Base-by-base conservation (phyloP, 2,888 invertebrate genomes). In the Euclidia mi region DNA sequence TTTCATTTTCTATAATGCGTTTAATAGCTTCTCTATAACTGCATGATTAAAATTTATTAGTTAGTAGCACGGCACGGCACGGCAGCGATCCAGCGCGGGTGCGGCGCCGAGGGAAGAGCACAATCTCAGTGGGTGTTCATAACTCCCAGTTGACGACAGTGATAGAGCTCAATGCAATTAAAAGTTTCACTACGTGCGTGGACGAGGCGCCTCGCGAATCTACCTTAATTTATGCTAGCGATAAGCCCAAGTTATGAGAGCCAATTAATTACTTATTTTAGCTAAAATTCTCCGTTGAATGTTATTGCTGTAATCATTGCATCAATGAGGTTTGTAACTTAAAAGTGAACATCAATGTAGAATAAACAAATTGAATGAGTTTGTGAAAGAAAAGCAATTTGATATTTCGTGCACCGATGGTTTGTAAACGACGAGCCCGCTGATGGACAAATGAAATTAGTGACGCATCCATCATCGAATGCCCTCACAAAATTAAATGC, bases 141-240 rank as follows among this genome's bases (percentile, higher is more conserved):
- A 90, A 88, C 89, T 88, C 86, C 75, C 80, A 80, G 91, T 88
- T 89, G 92, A 88, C 91, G 90, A 88, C 91, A 88, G 87, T 91
- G 92, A 93, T 92, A 90, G 91, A 91, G 88, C 89, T 89, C 83
- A 88, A 92, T 91, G 94, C 94, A 94, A 94, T 94, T 94, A 94
- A 94, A 94, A 94, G 93, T 94, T 94, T 90, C 85, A 87, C 92
- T 90, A 87, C 92, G 93, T 94, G 94, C 94, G 94, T 94, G 94
- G 91, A 88, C 89, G 90, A 84, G 87, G 85, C 89, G 86, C 88
- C 71, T 75, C 76, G 78, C 84, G 85, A 85, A 84, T 88, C 86
- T 79, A 90, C 91, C 92, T 93, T 92, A 92, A 93, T 93, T 93
- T 93, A 93, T 91, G 88, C 90, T 82, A 81, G 79, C 87, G 90